Percentiles rank a stretch among this genome's conserved stretches.
These are phyloP conservation scores for Sterna hirundo DNA, from an alignment of 2,113 vertebrate species.

Conservation along the genomic window DNA sequence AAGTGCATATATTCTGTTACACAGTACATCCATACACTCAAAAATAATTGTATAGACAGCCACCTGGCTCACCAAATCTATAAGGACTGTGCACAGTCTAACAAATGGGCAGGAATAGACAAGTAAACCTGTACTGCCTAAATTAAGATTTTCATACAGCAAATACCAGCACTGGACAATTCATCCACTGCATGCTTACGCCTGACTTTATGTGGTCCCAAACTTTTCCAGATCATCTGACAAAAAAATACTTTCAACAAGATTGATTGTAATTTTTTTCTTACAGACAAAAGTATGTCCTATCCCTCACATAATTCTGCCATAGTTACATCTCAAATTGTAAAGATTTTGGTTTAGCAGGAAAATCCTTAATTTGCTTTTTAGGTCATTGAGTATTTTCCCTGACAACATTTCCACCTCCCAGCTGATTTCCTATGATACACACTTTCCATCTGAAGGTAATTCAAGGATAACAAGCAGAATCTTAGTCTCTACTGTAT, in stretches of 20 bases:
- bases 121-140: not conserved
- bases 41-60: not conserved
- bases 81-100: not conserved
- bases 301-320: not conserved
- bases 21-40: not conserved
- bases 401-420: not conserved
- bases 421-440: not conserved
- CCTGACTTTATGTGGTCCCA: not conserved
- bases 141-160: not conserved
- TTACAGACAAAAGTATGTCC: not conserved
- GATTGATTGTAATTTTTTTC: not conserved
- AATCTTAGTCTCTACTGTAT: not conserved
- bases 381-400: not conserved
- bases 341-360: not conserved
- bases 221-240: not conserved
- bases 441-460: not conserved
- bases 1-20: not conserved
- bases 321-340: not conserved
- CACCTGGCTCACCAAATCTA: not conserved
- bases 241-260: not conserved
- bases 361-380: not conserved
- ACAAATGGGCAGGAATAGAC: not conserved
- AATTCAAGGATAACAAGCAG: not conserved
- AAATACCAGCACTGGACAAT: not conserved
- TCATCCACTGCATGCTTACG: rapidly evolving